These are phyloP conservation scores for Nasonovia ribisnigri DNA, from an alignment of 2,888 invertebrate genomes.

Conservation along the genomic window DNA sequence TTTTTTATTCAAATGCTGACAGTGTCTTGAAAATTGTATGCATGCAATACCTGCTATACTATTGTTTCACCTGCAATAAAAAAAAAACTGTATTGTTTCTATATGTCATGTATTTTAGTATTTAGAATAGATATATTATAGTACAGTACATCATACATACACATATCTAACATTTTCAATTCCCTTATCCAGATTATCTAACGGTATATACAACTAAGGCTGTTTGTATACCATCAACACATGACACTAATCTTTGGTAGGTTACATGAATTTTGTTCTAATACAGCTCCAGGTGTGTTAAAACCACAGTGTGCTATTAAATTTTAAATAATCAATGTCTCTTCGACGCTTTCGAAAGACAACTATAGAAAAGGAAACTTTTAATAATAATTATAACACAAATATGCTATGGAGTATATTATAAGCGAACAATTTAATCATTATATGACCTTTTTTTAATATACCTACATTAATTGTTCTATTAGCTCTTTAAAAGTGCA, in stretches of 20 bases:
- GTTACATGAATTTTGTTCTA: slow-evolving; percentile 1
- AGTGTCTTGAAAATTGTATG: background rate
- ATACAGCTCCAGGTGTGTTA: background rate
- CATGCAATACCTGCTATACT: too few species aligned
- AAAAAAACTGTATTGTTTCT: background rate
- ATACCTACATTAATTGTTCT: background rate
- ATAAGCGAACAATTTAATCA: background rate
- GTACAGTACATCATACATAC: background rate
- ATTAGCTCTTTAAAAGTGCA: background rate
- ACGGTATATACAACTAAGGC: background rate
- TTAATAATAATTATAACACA: background rate
- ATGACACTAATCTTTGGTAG: slow-evolving; percentile 24
- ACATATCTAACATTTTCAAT: background rate
- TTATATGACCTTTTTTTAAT: background rate
- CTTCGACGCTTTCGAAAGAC: background rate
- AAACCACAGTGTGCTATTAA: slow-evolving; percentile 13
- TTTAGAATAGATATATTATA: background rate
- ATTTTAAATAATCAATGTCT: slow-evolving; percentile 39
- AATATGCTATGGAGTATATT: background rate
- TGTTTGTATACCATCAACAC: background rate
- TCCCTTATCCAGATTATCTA: background rate
- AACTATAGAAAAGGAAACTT: background rate
- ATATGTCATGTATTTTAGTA: background rate
- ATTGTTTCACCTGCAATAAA: background rate
- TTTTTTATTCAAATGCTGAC: background rate